Conservation (phyloP, 2,888 invertebrate genomes). For the Hydriomena furcata region DNA sequence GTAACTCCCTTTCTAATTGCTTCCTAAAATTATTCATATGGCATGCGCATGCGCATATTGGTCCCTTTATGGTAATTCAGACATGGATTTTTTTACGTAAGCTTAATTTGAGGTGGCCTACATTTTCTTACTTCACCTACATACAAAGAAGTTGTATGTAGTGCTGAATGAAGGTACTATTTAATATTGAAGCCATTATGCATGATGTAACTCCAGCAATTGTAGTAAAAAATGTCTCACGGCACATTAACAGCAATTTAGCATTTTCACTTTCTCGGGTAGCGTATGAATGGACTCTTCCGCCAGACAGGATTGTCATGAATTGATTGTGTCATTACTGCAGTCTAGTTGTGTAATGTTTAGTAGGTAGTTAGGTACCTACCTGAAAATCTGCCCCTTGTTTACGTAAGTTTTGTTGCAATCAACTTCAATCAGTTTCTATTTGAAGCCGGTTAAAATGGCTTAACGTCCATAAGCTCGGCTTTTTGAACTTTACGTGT, state of each 20-base stretch:
- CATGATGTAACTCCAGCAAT: slow-evolving; percentile 51
- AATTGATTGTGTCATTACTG: slow-evolving; percentile 36
- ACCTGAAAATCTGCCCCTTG: slow-evolving; percentile 27
- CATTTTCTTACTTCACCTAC: slow-evolving; percentile 5
- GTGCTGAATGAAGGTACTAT: slow-evolving; percentile 20
- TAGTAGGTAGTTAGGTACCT: not conserved
- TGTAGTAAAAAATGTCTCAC: slow-evolving; percentile 66
- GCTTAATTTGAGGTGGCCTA: no score
- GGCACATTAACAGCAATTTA: slow-evolving; percentile 62
- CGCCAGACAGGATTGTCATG: slow-evolving; percentile 45
- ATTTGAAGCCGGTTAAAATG: no score
- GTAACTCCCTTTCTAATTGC: no score
- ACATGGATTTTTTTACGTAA: no score
- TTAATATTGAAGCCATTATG: slow-evolving; percentile 29
- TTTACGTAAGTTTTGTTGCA: no score
- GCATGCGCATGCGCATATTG: no score
- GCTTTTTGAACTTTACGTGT: no score
- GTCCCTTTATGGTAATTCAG: no score
- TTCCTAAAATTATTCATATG: no score
- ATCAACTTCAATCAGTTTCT: no score
- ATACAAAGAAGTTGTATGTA: not conserved
- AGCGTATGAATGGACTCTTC: slow-evolving; percentile 52
- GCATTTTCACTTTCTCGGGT: slow-evolving; percentile 68
- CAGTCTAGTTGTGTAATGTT: slow-evolving; percentile 27
- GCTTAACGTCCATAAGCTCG: no score